Evolutionary conservation across 2,797 vertebrate species (phyloP).

Genomic region (Mallotus villosus): DNA sequence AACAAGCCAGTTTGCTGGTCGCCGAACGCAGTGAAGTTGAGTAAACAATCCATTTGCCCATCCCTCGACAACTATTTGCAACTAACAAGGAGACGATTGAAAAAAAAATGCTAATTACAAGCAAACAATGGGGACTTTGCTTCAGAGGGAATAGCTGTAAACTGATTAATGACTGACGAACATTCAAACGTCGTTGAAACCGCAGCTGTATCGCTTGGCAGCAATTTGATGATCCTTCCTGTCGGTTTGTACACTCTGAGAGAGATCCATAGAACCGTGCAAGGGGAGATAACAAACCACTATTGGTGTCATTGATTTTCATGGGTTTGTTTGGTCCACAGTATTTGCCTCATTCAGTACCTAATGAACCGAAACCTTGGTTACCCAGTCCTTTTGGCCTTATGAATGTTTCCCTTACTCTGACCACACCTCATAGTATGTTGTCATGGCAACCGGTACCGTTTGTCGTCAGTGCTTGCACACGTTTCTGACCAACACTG

Average conservation of each 20-base stretch:
- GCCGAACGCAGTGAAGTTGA: slow-evolving; percentile 39
- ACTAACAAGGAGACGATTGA: slow-evolving; percentile 35
- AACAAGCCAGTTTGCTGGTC: slow-evolving; percentile 60
- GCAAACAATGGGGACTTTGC: slow-evolving; percentile 19
- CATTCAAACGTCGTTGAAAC: slow-evolving; percentile 13
- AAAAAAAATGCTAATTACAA: slow-evolving; percentile 32
- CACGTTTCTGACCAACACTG: slow-evolving; percentile 51
- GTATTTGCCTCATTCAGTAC: slow-evolving; percentile 28
- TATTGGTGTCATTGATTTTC: slow-evolving; percentile 9
- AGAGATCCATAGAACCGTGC: slow-evolving; percentile 4
- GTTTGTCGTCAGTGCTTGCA: slow-evolving; percentile 33
- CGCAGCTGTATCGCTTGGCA: neutral
- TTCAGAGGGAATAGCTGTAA: slow-evolving; percentile 14
- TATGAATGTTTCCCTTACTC: slow-evolving; percentile 20
- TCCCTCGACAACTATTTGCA: slow-evolving; percentile 17
- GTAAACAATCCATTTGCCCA: slow-evolving; percentile 54
- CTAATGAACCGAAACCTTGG: slow-evolving; percentile 29
- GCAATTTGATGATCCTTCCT: slow-evolving; percentile 13
- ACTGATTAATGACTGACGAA: slow-evolving; percentile 22
- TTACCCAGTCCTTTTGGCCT: slow-evolving; percentile 37
- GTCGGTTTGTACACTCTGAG: slow-evolving; percentile 18
- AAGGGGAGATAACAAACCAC: slow-evolving; percentile 4
- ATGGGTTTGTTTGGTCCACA: neutral
- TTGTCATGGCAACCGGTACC: slow-evolving; percentile 31
- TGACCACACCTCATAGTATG: neutral